Percentiles rank a stretch among this genome's conserved stretches.
Conservation (phyloP, 1,140 invertebrate genomes). For the Neodiprion fabricii region DNA sequence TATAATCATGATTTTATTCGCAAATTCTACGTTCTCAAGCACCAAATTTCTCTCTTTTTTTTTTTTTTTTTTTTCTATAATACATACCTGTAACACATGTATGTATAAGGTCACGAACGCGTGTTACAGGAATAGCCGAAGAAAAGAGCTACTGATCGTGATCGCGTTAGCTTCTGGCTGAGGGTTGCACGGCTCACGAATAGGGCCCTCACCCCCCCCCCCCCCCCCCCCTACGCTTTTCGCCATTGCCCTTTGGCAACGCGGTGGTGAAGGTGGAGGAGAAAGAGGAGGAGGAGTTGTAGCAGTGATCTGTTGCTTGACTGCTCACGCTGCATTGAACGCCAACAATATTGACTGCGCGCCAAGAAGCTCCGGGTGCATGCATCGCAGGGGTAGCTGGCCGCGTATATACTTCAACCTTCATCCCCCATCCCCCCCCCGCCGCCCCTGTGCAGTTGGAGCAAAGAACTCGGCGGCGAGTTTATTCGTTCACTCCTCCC, state of each 20-base stretch:
- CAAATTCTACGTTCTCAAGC: too few species aligned
- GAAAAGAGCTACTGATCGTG: constrained; percentile 16
- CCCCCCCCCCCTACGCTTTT: neutral
- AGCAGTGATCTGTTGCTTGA: constrained; percentile 50
- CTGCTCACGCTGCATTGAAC: constrained; percentile 42
- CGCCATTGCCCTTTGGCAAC: neutral
- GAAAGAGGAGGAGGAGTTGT: neutral
- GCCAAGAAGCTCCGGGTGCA: constrained; percentile 37
- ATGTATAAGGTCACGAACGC: too few species aligned
- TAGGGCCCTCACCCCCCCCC: neutral
- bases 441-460: neutral
- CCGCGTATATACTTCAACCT: neutral
- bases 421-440: constrained; percentile 29
- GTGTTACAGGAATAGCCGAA: neutral
- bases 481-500: constrained; percentile 39
- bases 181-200: too few species aligned
- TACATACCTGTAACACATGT: too few species aligned
- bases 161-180: constrained; percentile 1
- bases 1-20: too few species aligned
- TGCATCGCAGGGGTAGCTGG: too few species aligned
- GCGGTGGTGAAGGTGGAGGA: neutral
- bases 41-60: too few species aligned
- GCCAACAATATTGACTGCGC: constrained; percentile 55
- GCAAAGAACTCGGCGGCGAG: neutral
- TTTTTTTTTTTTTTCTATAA: too few species aligned